phyloP scores from a whole-genome alignment of 1,140 invertebrate genomes.

The Microplitis mediator region DNA sequence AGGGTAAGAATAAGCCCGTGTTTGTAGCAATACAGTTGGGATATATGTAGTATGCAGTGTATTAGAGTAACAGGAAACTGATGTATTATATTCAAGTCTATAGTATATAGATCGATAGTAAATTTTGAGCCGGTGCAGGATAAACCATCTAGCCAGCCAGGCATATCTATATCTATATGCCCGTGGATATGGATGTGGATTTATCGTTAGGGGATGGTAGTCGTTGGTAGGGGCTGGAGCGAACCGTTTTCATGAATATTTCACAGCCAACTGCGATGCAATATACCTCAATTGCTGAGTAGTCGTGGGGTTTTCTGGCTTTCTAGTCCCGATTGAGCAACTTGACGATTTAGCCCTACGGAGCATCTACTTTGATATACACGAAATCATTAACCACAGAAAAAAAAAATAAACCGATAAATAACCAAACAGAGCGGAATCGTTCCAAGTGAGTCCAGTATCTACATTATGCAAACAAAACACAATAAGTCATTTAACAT shows the following conservation, averaged over 20 bases:
- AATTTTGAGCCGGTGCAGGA: not conserved
- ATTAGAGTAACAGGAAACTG: not conserved
- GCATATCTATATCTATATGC: not conserved
- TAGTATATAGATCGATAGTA: conserved; percentile 4
- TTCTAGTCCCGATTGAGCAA: too few species aligned
- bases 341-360: too few species aligned
- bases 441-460: too few species aligned
- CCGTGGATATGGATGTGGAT: not conserved
- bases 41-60: not conserved
- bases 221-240: not conserved
- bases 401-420: too few species aligned
- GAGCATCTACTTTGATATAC: too few species aligned
- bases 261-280: not conserved
- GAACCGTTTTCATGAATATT: conserved; percentile 15
- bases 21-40: not conserved
- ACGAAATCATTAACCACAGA: too few species aligned
- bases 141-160: not conserved
- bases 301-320: too few species aligned
- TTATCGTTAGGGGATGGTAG: not conserved
- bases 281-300: conserved; percentile 4
- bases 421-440: too few species aligned
- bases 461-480: too few species aligned
- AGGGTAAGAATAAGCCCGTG: not conserved
- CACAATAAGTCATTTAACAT: too few species aligned
- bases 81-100: not conserved